These are phyloP conservation scores for Drosophila bocki DNA, from an alignment of 1,140 invertebrate genomes.

Conservation along the genomic window DNA sequence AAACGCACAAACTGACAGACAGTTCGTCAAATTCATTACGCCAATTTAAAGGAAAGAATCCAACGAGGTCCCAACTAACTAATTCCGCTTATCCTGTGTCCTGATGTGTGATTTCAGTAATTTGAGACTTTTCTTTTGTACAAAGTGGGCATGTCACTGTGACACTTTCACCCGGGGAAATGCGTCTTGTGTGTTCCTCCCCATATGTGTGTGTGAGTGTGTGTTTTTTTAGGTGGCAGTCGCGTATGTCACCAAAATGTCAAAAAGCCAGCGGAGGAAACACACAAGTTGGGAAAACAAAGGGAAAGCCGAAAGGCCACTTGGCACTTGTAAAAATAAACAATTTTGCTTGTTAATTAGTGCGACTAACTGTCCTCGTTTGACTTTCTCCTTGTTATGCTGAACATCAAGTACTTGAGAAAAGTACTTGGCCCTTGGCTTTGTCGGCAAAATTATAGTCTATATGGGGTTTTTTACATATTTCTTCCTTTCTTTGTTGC, in stretches of 20 bases:
- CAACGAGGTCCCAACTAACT: constrained; percentile 41
- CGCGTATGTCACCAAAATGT: constrained; percentile 74
- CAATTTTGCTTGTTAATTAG: constrained; percentile 77
- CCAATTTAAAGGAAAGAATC: constrained; percentile 49
- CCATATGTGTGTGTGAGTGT: constrained; percentile 9
- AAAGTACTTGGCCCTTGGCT: constrained; percentile 47
- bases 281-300: constrained; percentile 81
- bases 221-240: constrained; percentile 61
- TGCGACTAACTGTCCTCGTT: constrained; percentile 70
- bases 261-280: constrained; percentile 47
- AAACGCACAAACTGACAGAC: constrained; percentile 59
- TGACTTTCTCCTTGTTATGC: constrained; percentile 70
- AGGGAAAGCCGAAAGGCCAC: constrained; percentile 49
- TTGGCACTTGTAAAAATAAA: constrained; percentile 80
- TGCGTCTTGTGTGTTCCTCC: constrained; percentile 72
- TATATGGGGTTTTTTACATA: constrained; percentile 12
- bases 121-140: constrained; percentile 70
- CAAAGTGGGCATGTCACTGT: constrained; percentile 74
- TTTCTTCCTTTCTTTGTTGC: constrained; percentile 36
- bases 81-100: constrained; percentile 57
- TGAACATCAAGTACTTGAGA: constrained; percentile 14
- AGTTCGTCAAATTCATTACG: constrained; percentile 70
- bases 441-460: constrained; percentile 59
- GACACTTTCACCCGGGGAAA: constrained; percentile 73
- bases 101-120: constrained; percentile 70